These are phyloP conservation scores for Ennomos quercinarius DNA, from an alignment of 2,888 invertebrate species.

Conservation along the genomic window DNA sequence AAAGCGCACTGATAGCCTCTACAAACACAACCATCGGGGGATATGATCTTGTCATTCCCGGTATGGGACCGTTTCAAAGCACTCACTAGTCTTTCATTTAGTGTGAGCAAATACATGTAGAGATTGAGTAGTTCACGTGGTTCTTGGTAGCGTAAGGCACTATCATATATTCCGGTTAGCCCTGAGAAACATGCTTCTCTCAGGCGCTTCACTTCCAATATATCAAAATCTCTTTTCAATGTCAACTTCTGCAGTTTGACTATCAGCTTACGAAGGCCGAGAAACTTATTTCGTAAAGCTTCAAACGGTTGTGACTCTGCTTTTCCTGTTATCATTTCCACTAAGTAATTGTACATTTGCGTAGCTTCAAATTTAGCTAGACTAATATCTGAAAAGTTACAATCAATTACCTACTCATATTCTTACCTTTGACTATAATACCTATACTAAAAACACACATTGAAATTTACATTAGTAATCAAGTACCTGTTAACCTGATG, in stretches of 20 bases:
- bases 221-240: constrained; percentile 43
- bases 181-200: constrained; percentile 57
- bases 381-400: constrained; percentile 44
- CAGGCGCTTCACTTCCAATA: constrained; percentile 42
- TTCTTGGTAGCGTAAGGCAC: neutral
- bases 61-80: constrained; percentile 65
- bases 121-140: constrained; percentile 49
- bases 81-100: constrained; percentile 58
- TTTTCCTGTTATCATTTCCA: constrained; percentile 54
- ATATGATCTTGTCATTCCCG: constrained; percentile 60
- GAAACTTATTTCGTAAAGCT: constrained; percentile 45
- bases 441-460: no score
- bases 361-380: constrained; percentile 58
- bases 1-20: constrained; percentile 54
- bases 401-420: no score
- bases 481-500: no score
- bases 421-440: no score
- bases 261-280: constrained; percentile 47
- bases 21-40: constrained; percentile 60
- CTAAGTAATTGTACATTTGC: constrained; percentile 51
- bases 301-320: constrained; percentile 44
- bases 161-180: constrained; percentile 54
- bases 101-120: constrained; percentile 52
- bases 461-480: no score
- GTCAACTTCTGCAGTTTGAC: constrained; percentile 51